Evolutionary conservation across 2,888 invertebrate species (phyloP), one percentile per base, ranked within the genome.

Genomic region (Eremobia ochroleuca): DNA sequence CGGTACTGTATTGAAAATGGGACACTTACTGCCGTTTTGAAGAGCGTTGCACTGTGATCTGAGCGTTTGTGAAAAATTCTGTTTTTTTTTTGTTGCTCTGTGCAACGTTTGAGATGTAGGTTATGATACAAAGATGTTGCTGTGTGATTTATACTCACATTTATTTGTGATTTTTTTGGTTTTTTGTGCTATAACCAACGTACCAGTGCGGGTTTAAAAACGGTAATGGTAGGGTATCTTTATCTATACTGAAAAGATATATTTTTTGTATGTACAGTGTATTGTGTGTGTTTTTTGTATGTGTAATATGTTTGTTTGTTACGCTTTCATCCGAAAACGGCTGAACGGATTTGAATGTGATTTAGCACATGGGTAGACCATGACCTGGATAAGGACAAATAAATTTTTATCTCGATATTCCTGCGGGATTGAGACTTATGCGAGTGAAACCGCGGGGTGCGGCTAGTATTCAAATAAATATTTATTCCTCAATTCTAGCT

Each of bases 1-100:
- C 87, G 69, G 87, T 88, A 87, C 85, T 87, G 89, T 87, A 87
- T 88, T 88, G 87, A 85, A 89, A 85, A 88, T 89, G 87, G 81
- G 88, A 88, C 77, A 89, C 82, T 89, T 89, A 77, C 73, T 69
- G 73, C 1, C 67, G 43, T 76, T 74, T 81, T 73, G 71, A 81
- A 88, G 88, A 85, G 77, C 89, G 80, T 88, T 88, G 88, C 88
- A 88, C 88, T 88, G 89, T 78, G 77, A 15, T 76, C 34, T 31
- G 52, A 74, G 18, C 75, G 76, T 72, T 84, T 71, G 84, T 74
- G 79, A 85, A 81, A 88, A 73, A 62, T 74, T 77, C n/a, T 55
- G n/a, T 73, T 34, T 59, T 61, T 69, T 78, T 82, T 37, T 55
- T 66, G 59, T 75, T 66, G n/a, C 65, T 70, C 68, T 64, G 62